These are phyloP conservation scores for Nymphalis polychloros DNA, from an alignment of 2,888 invertebrate species.

Conservation along the genomic window DNA sequence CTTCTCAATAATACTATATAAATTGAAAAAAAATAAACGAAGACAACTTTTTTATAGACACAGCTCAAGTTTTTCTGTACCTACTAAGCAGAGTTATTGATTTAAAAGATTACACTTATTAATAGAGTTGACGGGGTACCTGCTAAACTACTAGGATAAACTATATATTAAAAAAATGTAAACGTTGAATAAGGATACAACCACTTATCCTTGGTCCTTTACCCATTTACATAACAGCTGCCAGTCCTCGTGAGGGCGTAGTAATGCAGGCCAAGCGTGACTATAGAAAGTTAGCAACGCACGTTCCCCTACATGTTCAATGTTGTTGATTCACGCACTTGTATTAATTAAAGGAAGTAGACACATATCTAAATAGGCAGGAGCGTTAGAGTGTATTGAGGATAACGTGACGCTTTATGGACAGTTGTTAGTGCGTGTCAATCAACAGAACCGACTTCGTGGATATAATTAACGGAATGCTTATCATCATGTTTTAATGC, in stretches of 20 bases:
- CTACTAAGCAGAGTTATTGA: too few relatives aligned
- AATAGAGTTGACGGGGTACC: not conserved
- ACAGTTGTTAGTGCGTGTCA: slow-evolving; percentile 39
- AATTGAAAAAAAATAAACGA: too few relatives aligned
- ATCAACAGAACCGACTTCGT: slow-evolving; percentile 43
- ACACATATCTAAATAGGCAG: slow-evolving; percentile 48
- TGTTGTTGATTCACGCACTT: slow-evolving; percentile 56
- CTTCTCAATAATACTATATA: too few relatives aligned
- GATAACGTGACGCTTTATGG: slow-evolving; percentile 41
- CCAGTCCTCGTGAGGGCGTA: slow-evolving; percentile 48
- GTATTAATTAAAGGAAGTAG: slow-evolving; percentile 59
- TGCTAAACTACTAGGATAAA: not conserved
- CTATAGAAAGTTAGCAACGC: slow-evolving; percentile 58
- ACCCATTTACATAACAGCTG: slow-evolving; percentile 48
- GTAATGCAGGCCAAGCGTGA: slow-evolving; percentile 52
- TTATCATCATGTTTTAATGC: slow-evolving; percentile 42
- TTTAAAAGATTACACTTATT: too few relatives aligned
- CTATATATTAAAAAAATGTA: not conserved
- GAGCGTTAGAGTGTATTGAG: slow-evolving; percentile 43
- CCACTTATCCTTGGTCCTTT: slow-evolving; percentile 19
- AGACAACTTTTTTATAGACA: too few relatives aligned
- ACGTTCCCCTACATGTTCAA: slow-evolving; percentile 52
- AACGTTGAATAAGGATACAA: slow-evolving; percentile 19
- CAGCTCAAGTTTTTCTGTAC: too few relatives aligned
- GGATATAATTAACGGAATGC: slow-evolving; percentile 49